Conservation (phyloP, 2,113 vertebrate genomes). For the Mobula hypostoma region DNA sequence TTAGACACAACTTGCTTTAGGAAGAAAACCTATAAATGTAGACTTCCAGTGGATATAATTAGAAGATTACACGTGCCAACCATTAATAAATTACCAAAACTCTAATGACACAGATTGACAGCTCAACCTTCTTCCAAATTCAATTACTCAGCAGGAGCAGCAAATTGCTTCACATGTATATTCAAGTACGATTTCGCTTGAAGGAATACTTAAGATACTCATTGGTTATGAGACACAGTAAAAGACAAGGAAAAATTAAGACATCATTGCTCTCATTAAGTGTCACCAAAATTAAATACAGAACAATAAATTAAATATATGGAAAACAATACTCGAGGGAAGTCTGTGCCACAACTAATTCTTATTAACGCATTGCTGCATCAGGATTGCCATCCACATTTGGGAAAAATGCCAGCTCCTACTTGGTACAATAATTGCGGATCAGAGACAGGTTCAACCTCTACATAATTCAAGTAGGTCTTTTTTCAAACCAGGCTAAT, state of each 20-base stretch:
- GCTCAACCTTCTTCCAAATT: neutral
- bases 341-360: too few relatives aligned
- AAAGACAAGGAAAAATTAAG: neutral
- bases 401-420: neutral
- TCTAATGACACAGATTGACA: neutral
- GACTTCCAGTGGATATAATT: neutral
- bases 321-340: neutral
- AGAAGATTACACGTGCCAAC: neutral
- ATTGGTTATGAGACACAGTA: neutral
- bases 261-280: neutral
- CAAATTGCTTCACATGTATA: neutral
- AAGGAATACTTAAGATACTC: neutral
- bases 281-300: neutral
- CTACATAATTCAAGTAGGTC: neutral
- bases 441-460: neutral
- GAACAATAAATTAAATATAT: neutral
- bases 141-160: neutral
- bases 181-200: neutral
- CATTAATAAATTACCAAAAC: neutral
- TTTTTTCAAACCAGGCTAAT: neutral
- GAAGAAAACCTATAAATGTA: neutral
- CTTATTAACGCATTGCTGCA: neutral
- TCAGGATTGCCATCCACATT: neutral
- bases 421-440: neutral
- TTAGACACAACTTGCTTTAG: neutral